Percentiles rank a stretch among this genome's conserved stretches.
These are phyloP conservation scores for Acleris holmiana DNA, from an alignment of 2,888 invertebrate species.

Conservation along the genomic window DNA sequence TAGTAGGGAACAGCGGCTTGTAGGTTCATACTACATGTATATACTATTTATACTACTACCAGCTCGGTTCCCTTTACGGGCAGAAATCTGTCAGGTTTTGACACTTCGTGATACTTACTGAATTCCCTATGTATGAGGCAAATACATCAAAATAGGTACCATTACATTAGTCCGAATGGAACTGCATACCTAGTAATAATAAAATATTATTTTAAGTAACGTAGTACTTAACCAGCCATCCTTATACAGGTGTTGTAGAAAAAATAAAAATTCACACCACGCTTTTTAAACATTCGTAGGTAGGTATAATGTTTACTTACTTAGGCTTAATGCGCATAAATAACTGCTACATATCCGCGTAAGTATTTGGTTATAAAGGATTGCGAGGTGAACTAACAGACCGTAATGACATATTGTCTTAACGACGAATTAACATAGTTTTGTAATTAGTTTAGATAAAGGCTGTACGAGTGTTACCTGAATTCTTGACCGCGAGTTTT, in stretches of 20 bases:
- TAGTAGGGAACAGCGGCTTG: no score
- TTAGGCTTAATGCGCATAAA: slow-evolving; percentile 4
- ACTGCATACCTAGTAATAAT: no score
- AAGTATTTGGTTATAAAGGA: slow-evolving; percentile 1
- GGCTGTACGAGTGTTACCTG: neutral
- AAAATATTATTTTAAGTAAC: no score
- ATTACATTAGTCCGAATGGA: no score
- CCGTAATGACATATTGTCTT: neutral
- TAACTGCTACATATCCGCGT: neutral
- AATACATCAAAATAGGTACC: no score
- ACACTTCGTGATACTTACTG: no score
- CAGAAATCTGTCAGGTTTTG: no score
- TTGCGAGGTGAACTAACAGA: neutral
- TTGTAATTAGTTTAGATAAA: slow-evolving; percentile 18
- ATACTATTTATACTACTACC: no score
- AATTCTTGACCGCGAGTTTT: slow-evolving; percentile 19
- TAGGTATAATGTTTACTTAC: slow-evolving; percentile 14
- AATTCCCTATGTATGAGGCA: no score
- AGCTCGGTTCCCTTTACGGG: no score
- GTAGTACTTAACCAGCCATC: no score
- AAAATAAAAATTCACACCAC: slow-evolving; percentile 3
- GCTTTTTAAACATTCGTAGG: slow-evolving; percentile 1
- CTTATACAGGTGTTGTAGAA: neutral
- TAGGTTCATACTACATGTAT: no score
- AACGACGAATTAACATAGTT: slow-evolving; percentile 2